Conservation (phyloP, 2,113 vertebrate genomes). For the Barnardius zonarius region DNA sequence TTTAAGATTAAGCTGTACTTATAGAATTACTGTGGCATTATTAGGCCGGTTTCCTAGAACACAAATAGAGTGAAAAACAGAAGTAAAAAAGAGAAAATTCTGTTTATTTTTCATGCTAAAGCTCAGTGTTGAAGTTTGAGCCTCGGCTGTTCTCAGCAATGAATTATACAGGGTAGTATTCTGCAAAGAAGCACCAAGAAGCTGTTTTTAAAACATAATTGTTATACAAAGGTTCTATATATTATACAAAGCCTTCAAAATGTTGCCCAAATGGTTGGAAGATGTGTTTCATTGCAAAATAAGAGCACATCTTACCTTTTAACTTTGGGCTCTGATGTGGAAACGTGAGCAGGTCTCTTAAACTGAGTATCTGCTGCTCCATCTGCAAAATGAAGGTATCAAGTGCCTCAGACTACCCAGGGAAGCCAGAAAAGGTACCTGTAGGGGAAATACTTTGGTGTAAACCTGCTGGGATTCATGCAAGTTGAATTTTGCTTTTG, state of each 20-base stretch:
- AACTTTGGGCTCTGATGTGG: not conserved
- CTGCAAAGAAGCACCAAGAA: not conserved
- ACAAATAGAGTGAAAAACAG: conserved; percentile 55
- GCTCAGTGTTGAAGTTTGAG: not conserved
- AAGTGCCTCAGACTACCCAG: not conserved
- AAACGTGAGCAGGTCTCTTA: not conserved
- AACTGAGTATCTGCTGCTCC: not conserved
- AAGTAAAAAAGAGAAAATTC: not conserved
- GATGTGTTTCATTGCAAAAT: not conserved
- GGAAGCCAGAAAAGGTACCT: not conserved
- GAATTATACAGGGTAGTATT: not conserved
- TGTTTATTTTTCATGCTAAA: conserved; percentile 55
- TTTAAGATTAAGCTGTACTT: conserved; percentile 71
- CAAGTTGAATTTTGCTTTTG: not conserved
- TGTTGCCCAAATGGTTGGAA: not conserved
- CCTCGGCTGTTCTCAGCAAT: not conserved
- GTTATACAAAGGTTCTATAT: not conserved
- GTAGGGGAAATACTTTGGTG: not conserved
- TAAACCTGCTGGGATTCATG: not conserved
- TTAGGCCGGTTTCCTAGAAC: conserved; percentile 38
- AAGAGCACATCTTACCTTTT: not conserved
- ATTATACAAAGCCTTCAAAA: not conserved
- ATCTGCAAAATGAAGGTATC: not conserved
- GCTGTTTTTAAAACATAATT: not conserved
- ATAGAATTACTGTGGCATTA: conserved; percentile 55